Base-by-base conservation (phyloP, 2,797 vertebrate species). In the Miichthys miiuy region DNA sequence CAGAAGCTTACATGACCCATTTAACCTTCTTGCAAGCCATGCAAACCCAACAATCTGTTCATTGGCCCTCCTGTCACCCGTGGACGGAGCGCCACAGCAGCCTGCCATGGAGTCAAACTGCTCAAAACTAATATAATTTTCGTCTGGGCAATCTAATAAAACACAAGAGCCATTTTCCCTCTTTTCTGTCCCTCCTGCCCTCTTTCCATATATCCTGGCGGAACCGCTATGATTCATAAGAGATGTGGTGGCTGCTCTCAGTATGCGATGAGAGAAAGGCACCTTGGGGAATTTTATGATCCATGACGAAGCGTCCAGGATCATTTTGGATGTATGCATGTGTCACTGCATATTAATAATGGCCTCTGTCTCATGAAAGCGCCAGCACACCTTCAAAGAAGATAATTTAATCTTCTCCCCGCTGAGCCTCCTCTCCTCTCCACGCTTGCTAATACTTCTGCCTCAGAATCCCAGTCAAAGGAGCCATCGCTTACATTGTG, bases 241-340 rank as follows among this genome's bases (percentile, higher is more conserved):
- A 66, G 82, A 87, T 75, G 82, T 34, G 76, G 69, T 67, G 84
- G 82, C 61, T 51, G 69, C 86, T 88, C 87, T 95, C 89, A 91
- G 88, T 91, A 84, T 84, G 88, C 75, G 9, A 91, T 89, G 91
- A 94, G 86, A 75, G 75, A 95, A 96, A 94, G 94, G 94, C 94
- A 95, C 95, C 94, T 95, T 95, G 94, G 93, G 93, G 93, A 93
- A 86, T 94, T 95, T 94, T 94, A 96, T 94, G 94, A 94, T 91
- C 94, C 94, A 92, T 92, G 92, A 93, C 92, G 84, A 93, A 91
- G 91, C 91, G 84, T 91, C 87, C 85, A 8, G 91, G 92, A 95
- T 94, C 91, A 92, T 93, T 93, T 91, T 88, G 84, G 93, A 92
- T 91, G 93, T 93, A 94, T 93, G 93, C 90, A 93, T 91, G 93